Evolutionary conservation across 2,113 vertebrate species (phyloP), one percentile per base, ranked within the genome.

Genomic region (Struthidea cinerea): DNA sequence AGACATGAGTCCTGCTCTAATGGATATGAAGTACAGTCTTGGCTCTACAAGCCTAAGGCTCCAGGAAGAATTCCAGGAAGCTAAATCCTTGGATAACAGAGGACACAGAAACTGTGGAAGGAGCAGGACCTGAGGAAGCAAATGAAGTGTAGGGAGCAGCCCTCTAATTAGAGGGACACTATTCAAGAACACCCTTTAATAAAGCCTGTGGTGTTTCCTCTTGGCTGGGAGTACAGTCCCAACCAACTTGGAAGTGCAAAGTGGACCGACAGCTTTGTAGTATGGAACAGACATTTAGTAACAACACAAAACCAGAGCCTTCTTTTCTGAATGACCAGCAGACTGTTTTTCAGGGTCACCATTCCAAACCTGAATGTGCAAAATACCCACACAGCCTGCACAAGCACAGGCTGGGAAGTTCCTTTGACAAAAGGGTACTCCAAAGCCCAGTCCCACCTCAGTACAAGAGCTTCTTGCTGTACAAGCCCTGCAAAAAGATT

Each of bases 1-100:
- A 78, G 37, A 53, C 26, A 10, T 0, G 0, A 68, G 22, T 30
- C 35, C 35, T n/a, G 3, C 24, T 41, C 21, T 46, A 56, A 57
- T 1, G 0, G 39, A 63, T 69, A 50, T 12, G 50, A 93, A 65
- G 41, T 39, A 37, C 11, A n/a, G 13, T 28, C 47, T 61, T 46
- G 28, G 16, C 46, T 63, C 39, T 50, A 63, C 14, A 60, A 76
- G 67, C 27, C 7, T 18, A 59, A 68, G 12, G 52, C 37, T 82
- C 32, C 35, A 53, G 23, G 27, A 93, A 79, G 39, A 84, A 78
- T 63, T 90, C 6, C 21, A 93, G 52, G 39, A 82, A 91, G 47
- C 32, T 55, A 70, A 74, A 71, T n/a, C 35, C 52, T 79, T 71
- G 33, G 30, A 42, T 56, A 71, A 82, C 0, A 42, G 33, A 89